These are phyloP conservation scores for Synanceia verrucosa DNA, from an alignment of 2,797 vertebrate species.

Conservation along the genomic window DNA sequence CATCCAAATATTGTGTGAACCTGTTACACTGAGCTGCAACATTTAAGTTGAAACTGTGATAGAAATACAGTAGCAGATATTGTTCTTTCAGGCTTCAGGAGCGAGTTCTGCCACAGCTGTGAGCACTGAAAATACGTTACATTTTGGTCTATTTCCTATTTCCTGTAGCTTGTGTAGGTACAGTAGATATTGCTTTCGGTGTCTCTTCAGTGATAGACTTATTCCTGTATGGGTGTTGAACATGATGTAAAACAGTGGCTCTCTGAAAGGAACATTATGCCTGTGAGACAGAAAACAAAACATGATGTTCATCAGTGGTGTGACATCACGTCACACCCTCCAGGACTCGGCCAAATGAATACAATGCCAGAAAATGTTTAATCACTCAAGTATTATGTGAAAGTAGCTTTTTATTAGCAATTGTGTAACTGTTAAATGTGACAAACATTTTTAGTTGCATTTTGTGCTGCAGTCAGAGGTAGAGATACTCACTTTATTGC, in stretches of 20 bases:
- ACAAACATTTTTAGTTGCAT: not conserved
- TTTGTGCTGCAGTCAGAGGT: not conserved
- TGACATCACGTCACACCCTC: not conserved
- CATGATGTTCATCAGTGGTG: not conserved
- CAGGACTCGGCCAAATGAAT: not conserved
- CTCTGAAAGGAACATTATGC: not conserved
- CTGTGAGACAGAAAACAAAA: not conserved
- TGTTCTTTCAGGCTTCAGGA: not conserved
- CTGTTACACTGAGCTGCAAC: not conserved
- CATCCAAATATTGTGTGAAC: not conserved
- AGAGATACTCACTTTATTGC: not conserved
- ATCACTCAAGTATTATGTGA: not conserved
- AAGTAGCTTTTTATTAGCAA: not conserved
- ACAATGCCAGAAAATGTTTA: not conserved
- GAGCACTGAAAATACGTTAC: not conserved
- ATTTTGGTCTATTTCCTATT: constrained; percentile 7
- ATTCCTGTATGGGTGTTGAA: not conserved
- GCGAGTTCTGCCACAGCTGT: not conserved
- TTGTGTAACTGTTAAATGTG: not conserved
- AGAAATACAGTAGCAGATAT: not conserved
- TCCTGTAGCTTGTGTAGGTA: not conserved
- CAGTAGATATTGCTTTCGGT: not conserved
- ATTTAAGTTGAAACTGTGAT: not conserved
- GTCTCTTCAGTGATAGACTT: not conserved
- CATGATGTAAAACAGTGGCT: not conserved